A percentile compares a stretch with the other conserved stretches of the same genome.
Conservation (phyloP, 2,888 invertebrate species). For the Drosophila bunnanda region DNA sequence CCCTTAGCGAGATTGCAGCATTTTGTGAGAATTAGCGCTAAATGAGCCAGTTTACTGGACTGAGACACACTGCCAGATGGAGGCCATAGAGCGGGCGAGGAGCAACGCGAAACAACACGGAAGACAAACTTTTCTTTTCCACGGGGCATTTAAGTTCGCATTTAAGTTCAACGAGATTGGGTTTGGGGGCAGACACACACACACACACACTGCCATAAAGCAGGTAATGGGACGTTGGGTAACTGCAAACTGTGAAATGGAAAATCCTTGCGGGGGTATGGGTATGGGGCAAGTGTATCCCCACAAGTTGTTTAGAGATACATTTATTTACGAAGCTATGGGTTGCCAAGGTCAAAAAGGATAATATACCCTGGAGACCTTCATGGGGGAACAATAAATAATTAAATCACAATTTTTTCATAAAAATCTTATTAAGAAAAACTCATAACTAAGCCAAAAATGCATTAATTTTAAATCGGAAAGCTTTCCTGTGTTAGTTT, state of each 20-base stretch:
- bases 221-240: slow-evolving; percentile 42
- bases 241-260: slow-evolving; percentile 72
- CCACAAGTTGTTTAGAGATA: not conserved
- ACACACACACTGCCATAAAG: slow-evolving; percentile 7
- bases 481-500: no score
- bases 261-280: slow-evolving; percentile 4
- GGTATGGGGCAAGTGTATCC: not conserved
- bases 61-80: slow-evolving; percentile 46
- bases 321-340: not conserved
- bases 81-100: not conserved
- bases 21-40: slow-evolving; percentile 70
- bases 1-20: slow-evolving; percentile 61
- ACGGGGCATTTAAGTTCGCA: slow-evolving; percentile 60
- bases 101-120: slow-evolving; percentile 3
- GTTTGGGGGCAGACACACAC: slow-evolving; percentile 5
- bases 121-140: slow-evolving; percentile 46
- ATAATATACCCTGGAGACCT: not conserved
- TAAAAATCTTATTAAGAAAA: no score
- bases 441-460: no score
- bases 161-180: slow-evolving; percentile 55
- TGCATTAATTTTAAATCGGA: no score
- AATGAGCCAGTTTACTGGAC: slow-evolving; percentile 74
- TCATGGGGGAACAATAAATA: not conserved
- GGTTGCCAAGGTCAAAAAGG: slow-evolving; percentile 14
- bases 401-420: no score